Conservation (phyloP, 2,888 invertebrate species). For the Allacma fusca region DNA sequence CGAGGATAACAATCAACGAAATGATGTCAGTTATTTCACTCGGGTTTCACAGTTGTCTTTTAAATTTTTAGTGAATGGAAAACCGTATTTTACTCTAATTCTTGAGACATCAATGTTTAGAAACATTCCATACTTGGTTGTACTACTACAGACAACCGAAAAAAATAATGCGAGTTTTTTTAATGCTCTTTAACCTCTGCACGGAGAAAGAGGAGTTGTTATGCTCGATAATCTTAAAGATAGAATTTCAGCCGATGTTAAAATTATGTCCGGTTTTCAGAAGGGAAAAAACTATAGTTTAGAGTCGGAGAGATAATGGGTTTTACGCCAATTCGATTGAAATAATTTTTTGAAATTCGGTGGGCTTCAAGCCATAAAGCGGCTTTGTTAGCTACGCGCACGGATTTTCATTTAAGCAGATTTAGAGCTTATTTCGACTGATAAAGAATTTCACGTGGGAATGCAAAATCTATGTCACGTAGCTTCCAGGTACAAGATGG, state of each 20-base stretch:
- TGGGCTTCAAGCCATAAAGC: background rate
- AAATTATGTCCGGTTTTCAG: no score
- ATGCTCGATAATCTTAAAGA: no score
- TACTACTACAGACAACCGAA: background rate
- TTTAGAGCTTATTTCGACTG: background rate
- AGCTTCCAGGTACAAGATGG: background rate
- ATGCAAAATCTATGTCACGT: background rate
- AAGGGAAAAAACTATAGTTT: no score
- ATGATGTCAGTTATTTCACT: background rate
- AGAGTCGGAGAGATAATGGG: background rate
- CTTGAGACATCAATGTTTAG: background rate
- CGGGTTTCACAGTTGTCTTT: background rate
- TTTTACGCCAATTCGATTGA: background rate
- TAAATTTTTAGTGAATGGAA: background rate
- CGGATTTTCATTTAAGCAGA: background rate
- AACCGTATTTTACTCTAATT: background rate
- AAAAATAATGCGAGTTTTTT: no score
- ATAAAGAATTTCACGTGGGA: background rate
- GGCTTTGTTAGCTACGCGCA: background rate
- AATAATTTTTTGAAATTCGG: background rate
- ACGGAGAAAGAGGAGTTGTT: background rate
- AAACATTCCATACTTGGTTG: background rate
- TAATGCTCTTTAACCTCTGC: background rate
- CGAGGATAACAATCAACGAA: background rate
- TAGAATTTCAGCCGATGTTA: no score